Evolutionary conservation across 2,888 invertebrate genomes (phyloP).

Genomic region (Stratiomys singularior): DNA sequence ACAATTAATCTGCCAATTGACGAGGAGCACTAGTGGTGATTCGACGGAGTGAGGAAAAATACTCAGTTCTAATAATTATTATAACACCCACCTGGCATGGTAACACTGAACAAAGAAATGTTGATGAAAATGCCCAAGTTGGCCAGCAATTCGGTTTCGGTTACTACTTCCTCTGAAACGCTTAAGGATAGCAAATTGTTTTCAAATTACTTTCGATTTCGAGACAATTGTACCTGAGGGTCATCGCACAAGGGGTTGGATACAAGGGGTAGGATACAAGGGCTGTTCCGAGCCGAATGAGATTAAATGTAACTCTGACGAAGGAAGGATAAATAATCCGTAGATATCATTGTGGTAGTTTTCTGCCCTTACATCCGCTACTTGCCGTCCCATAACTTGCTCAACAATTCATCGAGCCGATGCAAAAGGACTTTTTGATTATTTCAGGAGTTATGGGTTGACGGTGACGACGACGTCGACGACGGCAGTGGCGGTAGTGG

Average conservation of each 20-base stretch:
- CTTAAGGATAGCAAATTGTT: conserved; percentile 43
- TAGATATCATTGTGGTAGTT: neutral
- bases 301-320: conserved; percentile 32
- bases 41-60: too few relatives aligned
- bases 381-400: neutral
- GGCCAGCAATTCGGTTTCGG: conserved; percentile 25
- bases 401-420: neutral
- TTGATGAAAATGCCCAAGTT: conserved; percentile 10
- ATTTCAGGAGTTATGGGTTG: conserved; percentile 36
- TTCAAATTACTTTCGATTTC: conserved; percentile 46
- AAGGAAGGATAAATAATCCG: conserved; percentile 9
- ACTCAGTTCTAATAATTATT: too few relatives aligned
- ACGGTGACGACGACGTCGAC: neutral
- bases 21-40: neutral
- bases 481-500: neutral
- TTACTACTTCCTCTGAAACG: conserved; percentile 13
- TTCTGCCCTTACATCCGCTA: neutral
- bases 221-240: conserved; percentile 46
- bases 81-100: neutral
- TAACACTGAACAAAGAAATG: neutral
- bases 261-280: neutral
- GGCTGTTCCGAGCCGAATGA: conserved; percentile 2
- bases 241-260: conserved; percentile 30
- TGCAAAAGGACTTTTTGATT: conserved; percentile 36
- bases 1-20: too few relatives aligned